Evolutionary conservation across 2,113 vertebrate species (phyloP), one percentile per base, ranked within the genome.

Genomic region (Thalassarche chlororhynchos): DNA sequence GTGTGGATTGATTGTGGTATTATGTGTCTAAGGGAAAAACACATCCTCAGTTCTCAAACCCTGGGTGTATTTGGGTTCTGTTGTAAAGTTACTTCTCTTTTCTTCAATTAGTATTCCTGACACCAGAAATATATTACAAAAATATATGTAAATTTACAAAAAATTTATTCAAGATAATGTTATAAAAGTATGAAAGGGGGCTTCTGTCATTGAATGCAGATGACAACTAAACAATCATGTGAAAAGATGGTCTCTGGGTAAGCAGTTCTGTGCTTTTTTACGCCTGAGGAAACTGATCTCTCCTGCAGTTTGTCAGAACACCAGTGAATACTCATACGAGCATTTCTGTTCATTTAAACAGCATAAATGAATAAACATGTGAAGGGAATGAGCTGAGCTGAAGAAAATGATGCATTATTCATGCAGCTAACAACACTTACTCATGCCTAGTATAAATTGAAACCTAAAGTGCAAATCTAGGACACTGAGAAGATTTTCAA

Each of bases 341-440:
- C 18, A 74, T 70, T 85, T 87, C 47, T 66, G 60, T 71, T 94
- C 77, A 71, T 69, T 96, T 97, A 87, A 97, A 81, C 70, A 90
- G 62, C 9, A n/a, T 51, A 87, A 94, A 84, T 87, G 81, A 96
- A 97, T 94, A 97, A 94, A 87, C 76, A 93, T 57, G 64, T 62
- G 52, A 80, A 78, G 69, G 8, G 55, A 93, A 79, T 54, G 64
- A 90, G 61, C 34, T 89, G 90, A 92, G 85, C 47, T 89, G 72
- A 86, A 70, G 80, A 89, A 97, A 91, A 87, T 5, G 7, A 92
- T 97, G 68, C 34, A 96, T 97, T 96, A 97, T 96, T 94, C 95
- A 95, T 90, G 68, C 38, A 81, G 75, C 54, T 81, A 93, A 89
- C 91, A 93, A n/a, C 77, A 86, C 83, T 93, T 93, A 91, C 55